Evolutionary conservation across 2,797 vertebrate species (phyloP).

Genomic region (Premnoplex brunnescens): DNA sequence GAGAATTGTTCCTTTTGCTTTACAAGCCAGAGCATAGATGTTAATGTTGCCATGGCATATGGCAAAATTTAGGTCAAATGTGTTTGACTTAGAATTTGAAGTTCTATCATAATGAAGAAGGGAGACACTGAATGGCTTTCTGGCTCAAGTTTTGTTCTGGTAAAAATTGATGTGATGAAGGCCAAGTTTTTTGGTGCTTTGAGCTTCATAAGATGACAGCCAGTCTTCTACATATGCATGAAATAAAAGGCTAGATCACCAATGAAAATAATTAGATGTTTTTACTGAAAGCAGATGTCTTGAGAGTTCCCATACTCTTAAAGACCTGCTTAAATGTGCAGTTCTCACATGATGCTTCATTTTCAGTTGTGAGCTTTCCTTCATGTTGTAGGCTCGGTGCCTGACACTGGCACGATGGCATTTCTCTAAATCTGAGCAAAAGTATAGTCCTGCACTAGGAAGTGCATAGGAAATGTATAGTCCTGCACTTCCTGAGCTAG

Average conservation of each 20-base stretch:
- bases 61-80: not conserved
- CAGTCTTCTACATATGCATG: not conserved
- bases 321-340: not conserved
- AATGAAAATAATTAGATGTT: not conserved
- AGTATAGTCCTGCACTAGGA: too few relatives aligned
- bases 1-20: not conserved
- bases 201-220: not conserved
- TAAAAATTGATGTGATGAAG: not conserved
- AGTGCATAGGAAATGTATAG: not conserved
- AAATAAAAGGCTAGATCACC: not conserved
- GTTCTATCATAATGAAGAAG: not conserved
- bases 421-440: not conserved
- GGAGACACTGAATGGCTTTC: not conserved
- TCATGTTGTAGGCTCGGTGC: accelerated
- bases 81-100: not conserved
- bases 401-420: too few relatives aligned
- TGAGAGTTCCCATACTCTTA: not conserved
- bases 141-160: not conserved
- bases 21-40: not conserved
- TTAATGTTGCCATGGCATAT: not conserved
- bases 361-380: not conserved
- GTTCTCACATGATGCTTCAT: not conserved
- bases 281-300: not conserved
- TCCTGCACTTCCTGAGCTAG: not conserved
- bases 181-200: not conserved